Conservation (phyloP, 2,113 vertebrate genomes). For the Callospermophilus lateralis region DNA sequence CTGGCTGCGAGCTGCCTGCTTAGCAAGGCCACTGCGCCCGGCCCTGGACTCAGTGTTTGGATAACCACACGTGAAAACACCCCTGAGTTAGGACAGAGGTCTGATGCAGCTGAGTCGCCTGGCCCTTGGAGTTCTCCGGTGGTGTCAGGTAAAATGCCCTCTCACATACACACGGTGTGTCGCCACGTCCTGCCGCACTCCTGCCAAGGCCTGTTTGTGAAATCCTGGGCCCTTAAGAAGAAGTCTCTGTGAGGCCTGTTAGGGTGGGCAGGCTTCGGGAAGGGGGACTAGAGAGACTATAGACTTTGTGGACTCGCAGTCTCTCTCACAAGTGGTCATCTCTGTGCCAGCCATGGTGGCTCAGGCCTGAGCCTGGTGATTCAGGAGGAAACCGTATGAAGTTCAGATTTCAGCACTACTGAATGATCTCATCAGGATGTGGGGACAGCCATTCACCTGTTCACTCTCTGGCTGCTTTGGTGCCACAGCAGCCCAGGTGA, state of each 20-base stretch:
- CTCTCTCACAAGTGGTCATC: not conserved
- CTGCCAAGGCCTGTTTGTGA: not conserved
- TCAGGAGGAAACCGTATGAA: too few relatives aligned
- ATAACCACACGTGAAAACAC: not conserved
- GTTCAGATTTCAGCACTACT: too few relatives aligned
- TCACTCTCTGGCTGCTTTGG: too few relatives aligned
- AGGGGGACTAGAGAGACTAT: not conserved
- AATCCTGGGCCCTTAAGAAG: not conserved
- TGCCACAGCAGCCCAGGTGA: too few relatives aligned
- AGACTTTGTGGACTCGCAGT: not conserved
- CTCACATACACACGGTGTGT: not conserved
- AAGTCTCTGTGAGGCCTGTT: not conserved
- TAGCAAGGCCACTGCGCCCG: not conserved
- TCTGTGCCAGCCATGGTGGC: not conserved
- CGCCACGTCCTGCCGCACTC: not conserved
- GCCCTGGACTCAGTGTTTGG: not conserved
- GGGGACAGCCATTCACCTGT: too few relatives aligned
- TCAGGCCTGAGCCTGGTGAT: too few relatives aligned
- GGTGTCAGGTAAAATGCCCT: not conserved
- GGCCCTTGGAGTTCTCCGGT: constrained; percentile 32
- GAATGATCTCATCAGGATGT: too few relatives aligned
- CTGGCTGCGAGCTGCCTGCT: not conserved
- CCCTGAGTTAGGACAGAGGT: not conserved
- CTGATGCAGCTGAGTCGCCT: constrained; percentile 21
- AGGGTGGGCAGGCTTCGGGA: not conserved